phyloP scores from a whole-genome alignment of 2,113 vertebrate genomes.

The Anguilla japonica region DNA sequence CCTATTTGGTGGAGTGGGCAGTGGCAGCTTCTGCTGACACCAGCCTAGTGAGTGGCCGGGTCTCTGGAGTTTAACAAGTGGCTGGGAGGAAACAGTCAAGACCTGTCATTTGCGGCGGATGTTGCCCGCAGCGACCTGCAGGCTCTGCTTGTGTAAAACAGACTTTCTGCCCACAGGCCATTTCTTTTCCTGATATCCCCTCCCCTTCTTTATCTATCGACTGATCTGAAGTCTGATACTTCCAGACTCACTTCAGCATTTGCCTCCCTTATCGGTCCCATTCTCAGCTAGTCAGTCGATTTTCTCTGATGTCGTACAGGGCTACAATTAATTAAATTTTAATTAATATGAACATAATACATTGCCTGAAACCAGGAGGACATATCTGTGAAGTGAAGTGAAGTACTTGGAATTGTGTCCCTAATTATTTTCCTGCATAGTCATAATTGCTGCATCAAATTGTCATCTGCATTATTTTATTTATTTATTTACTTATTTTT shows the following conservation, averaged over 20 bases:
- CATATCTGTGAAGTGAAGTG: neutral
- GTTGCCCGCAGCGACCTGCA: constrained; percentile 73
- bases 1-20: constrained; percentile 20
- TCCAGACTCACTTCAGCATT: constrained; percentile 41
- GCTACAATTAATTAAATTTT: neutral
- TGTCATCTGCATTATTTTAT: neutral
- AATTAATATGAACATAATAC: constrained; percentile 4
- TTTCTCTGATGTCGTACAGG: neutral
- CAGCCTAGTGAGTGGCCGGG: constrained; percentile 61
- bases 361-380: neutral
- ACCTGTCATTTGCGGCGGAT: constrained; percentile 70
- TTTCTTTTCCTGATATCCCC: constrained; percentile 53
- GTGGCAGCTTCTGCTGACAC: constrained; percentile 43
- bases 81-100: constrained; percentile 56
- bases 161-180: constrained; percentile 70
- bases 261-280: neutral
- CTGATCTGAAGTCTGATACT: constrained; percentile 56
- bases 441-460: neutral
- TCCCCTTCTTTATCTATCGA: constrained; percentile 51
- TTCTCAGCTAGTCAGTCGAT: neutral
- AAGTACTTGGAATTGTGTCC: neutral
- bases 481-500: too few species aligned
- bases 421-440: neutral
- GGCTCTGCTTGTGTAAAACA: constrained; percentile 75
- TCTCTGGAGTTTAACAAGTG: constrained; percentile 49